Base-by-base conservation (phyloP, 2,113 vertebrate species). In the Solenodon paradoxus region DNA sequence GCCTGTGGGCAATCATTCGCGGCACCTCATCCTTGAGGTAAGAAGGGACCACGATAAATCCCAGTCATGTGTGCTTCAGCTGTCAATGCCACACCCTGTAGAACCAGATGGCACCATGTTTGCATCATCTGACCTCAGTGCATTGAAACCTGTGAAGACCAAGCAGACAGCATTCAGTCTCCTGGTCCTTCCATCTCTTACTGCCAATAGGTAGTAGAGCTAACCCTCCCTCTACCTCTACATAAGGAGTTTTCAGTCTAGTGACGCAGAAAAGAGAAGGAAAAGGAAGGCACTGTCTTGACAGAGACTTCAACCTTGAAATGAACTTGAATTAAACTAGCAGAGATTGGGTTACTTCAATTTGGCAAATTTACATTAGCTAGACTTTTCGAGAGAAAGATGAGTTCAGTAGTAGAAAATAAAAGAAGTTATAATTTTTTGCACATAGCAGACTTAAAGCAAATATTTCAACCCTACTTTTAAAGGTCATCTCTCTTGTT, bases 291-390 rank as follows among this genome's bases (percentile, higher is more conserved):
- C 15, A 7, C 32, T 42, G 38, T 83, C 51, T 13, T 79, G 9
- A 92, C n/a, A 61, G 81, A 78, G 35, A 90, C 8, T 26, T 82
- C 74, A 80, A 83, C 77, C 85, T 91, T 42, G 10, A 63, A 42
- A n/a, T 95, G 94, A 97, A 94, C 95, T 97, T 75, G 57, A 88
- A 38, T 87, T 79, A 72, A 72, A 42, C 45, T 32, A 66, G 20
- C 20, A 88, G 49, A 94, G 68, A 96, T 82, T 87, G 57, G 47
- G 42, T 92, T 94, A 90, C 85, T 82, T 95, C 61, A 82, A 42
- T 42, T 90, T 82, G 69, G 88, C 63, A 89, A 82, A 80, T 97
- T 96, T 95, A 90, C 35, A 79, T 82, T 83, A 92, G 88, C 57
- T 64, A 64, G 77, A 95, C 89, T 42, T 32, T 63, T 92, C 75